Percentiles rank a stretch among this genome's conserved stretches.
These are phyloP conservation scores for Choloepus didactylus DNA, from an alignment of 2,797 vertebrate genomes.

Conservation along the genomic window DNA sequence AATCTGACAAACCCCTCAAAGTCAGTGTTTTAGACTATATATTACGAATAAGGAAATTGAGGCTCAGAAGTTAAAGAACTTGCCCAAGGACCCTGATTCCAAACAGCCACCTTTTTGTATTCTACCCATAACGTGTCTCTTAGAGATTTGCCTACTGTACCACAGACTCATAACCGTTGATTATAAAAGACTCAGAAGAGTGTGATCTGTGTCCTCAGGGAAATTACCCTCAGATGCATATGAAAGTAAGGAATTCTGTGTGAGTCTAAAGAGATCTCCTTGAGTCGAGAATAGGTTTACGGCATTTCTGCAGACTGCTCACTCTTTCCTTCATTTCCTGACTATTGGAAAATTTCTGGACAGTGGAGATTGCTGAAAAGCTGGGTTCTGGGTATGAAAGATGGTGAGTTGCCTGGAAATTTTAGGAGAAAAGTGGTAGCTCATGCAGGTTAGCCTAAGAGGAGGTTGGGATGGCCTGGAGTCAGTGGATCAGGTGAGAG, in stretches of 20 bases:
- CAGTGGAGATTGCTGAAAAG: not conserved
- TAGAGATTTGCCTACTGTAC: not conserved
- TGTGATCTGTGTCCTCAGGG: not conserved
- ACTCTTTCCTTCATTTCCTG: not conserved
- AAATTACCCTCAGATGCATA: not conserved
- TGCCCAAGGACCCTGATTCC: not conserved
- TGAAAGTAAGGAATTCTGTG: not conserved
- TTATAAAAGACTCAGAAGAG: not conserved
- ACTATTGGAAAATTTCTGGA: not conserved
- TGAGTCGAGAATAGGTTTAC: not conserved
- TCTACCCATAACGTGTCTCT: not conserved
- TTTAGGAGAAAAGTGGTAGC: not conserved
- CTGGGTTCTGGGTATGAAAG: not conserved
- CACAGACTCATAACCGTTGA: not conserved
- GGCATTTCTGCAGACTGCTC: not conserved
- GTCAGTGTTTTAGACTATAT: not conserved
- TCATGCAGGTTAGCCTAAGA: not conserved
- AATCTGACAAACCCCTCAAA: not conserved
- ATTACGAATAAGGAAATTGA: conserved; percentile 34
- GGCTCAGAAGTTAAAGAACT: not conserved
- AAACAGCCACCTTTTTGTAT: not conserved
- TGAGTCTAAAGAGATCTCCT: not conserved
- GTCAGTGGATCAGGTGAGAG: not conserved
- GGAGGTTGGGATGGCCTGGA: not conserved
- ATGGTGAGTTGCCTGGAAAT: not conserved